These are phyloP conservation scores for Rousettus madagascariensis DNA, from an alignment of 2,797 vertebrate species.

Conservation along the genomic window DNA sequence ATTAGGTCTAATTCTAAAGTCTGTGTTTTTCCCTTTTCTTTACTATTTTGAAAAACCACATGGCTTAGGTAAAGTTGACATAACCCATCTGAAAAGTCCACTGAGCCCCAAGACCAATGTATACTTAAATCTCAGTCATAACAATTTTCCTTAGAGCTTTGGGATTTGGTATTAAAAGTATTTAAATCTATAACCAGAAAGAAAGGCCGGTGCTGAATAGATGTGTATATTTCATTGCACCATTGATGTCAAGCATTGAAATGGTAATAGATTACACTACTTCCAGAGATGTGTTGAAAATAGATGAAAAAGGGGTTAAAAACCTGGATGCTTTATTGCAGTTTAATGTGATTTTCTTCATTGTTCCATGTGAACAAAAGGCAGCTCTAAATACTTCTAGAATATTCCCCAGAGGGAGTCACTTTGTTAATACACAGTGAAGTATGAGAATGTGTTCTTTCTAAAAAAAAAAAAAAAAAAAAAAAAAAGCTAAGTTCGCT, in stretches of 20 bases:
- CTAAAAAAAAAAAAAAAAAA: slow-evolving; percentile 26
- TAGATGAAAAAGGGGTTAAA: slow-evolving; percentile 32
- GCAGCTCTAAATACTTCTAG: slow-evolving; percentile 54
- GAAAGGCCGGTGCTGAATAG: slow-evolving; percentile 15
- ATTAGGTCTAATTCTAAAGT: background rate
- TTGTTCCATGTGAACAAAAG: slow-evolving; percentile 51
- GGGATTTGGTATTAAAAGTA: background rate
- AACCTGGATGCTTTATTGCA: slow-evolving; percentile 33
- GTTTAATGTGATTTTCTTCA: slow-evolving; percentile 57
- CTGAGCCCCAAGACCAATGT: background rate
- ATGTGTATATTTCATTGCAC: background rate
- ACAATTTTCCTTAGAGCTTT: background rate
- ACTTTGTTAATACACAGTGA: slow-evolving; percentile 52
- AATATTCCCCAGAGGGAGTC: slow-evolving; percentile 49
- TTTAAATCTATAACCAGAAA: slow-evolving; percentile 34
- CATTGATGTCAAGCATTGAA: background rate
- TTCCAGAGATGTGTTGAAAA: background rate
- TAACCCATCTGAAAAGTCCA: background rate
- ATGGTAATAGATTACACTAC: slow-evolving; percentile 34
- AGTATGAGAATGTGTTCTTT: slow-evolving; percentile 54
- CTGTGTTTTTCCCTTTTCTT: background rate
- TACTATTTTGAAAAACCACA: background rate
- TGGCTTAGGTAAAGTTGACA: background rate
- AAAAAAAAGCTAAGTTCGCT: slow-evolving; percentile 24
- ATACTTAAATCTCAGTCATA: background rate